Percentiles rank a stretch among this genome's conserved stretches.
phyloP scores from a whole-genome alignment of 2,888 invertebrate species.

The Caenorhabditis sinica region DNA sequence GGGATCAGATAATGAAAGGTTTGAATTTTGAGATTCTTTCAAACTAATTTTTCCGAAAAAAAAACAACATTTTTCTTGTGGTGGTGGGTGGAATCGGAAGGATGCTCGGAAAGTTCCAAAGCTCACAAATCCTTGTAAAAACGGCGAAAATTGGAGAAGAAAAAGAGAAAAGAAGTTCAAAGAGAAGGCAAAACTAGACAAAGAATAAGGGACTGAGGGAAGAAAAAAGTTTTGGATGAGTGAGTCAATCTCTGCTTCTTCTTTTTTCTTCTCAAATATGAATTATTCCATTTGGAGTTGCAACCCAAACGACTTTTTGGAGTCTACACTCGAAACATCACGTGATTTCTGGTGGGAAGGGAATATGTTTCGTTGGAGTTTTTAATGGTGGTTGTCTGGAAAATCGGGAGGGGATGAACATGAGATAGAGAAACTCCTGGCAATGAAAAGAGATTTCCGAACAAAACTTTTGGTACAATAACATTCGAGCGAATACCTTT shows the following conservation, averaged over 20 bases:
- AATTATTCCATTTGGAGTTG: constrained; percentile 50
- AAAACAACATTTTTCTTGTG: background rate
- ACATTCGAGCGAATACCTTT: too few relatives aligned
- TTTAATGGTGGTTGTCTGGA: background rate
- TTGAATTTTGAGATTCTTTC: background rate
- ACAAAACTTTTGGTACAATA: too few relatives aligned
- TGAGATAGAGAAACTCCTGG: too few relatives aligned
- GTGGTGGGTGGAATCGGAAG: constrained; percentile 35
- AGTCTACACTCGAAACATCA: constrained; percentile 12
- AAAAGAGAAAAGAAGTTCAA: constrained; percentile 12
- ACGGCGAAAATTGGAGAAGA: background rate
- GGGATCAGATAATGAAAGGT: background rate
- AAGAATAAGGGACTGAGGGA: background rate
- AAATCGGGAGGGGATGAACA: too few relatives aligned
- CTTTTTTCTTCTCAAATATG: constrained; percentile 35
- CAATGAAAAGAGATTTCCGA: too few relatives aligned
- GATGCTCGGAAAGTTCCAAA: constrained; percentile 13
- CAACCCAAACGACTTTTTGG: background rate
- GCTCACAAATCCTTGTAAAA: constrained; percentile 17
- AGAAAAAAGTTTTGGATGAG: constrained; percentile 28
- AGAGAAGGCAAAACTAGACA: constrained; percentile 15
- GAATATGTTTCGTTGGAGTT: background rate
- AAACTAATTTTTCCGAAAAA: background rate
- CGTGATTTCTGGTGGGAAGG: background rate
- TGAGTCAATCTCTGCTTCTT: constrained; percentile 29